These are phyloP conservation scores for Pasiphila rectangulata DNA, from an alignment of 2,888 invertebrate species.

Conservation along the genomic window DNA sequence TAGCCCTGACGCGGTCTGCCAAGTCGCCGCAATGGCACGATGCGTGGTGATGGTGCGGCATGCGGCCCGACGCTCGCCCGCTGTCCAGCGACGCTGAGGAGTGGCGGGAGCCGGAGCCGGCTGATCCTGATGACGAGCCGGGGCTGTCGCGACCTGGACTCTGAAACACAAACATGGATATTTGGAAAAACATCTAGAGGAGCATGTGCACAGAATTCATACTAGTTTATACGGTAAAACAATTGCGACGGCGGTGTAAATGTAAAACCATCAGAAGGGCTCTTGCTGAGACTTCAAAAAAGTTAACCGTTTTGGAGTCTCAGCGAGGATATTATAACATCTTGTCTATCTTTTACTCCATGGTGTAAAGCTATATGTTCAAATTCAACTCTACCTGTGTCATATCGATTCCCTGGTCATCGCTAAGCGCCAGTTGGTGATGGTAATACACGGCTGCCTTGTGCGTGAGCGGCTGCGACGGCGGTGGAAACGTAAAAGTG, in stretches of 20 bases:
- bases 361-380: no score
- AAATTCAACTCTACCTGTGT: constrained; percentile 85
- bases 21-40: constrained; percentile 87
- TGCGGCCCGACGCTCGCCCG: constrained; percentile 93
- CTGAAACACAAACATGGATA: constrained; percentile 54
- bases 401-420: constrained; percentile 94
- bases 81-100: constrained; percentile 94
- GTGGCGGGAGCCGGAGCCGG: constrained; percentile 92
- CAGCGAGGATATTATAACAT: no score
- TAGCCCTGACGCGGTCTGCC: constrained; percentile 85
- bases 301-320: no score
- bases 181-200: neutral
- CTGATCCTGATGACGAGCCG: constrained; percentile 92
- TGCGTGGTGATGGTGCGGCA: constrained; percentile 87
- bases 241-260: no score
- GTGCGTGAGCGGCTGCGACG: constrained; percentile 85
- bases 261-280: no score
- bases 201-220: no score
- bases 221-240: no score
- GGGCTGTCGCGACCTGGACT: constrained; percentile 97
- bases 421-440: constrained; percentile 90
- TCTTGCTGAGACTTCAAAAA: no score
- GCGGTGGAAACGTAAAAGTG: constrained; percentile 88
- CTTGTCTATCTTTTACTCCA: no score
- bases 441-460: constrained; percentile 90